Evolutionary conservation across 35 echinoderm and acorn worm genomes (phyloP), one percentile per base, ranked within the genome.

Genomic region (Hemicentrotus pulcherrimus): DNA sequence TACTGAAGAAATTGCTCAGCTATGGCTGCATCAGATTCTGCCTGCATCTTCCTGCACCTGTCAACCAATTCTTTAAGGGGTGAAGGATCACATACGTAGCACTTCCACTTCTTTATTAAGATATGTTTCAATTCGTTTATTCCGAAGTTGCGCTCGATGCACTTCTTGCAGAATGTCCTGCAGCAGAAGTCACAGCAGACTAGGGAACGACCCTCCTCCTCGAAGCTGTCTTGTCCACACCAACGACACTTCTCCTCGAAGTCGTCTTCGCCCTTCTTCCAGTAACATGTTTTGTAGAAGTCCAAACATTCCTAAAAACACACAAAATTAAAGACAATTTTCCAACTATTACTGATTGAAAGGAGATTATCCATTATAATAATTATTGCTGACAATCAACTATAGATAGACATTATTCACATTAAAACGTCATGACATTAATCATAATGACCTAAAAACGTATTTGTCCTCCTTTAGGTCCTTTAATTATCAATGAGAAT

Each of bases 161-260:
- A 99, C 32, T 71, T 65, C 86, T 96, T 97, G 93, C 98, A 99
- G 91, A 99, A 99, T 46, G 97, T 95, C 46, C 95, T 97, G 0
- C 94, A 47, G 58, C 98, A 99, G 46, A 94, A 95, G 58, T 98
- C 97, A 86, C 98, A 99, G 55, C 98, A 99, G 6, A 97, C 94
- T 30, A 99, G 95, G 47, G 97, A 98, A 41, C 98, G n/a, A n/a
- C n/a, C n/a, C n/a, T n/a, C n/a, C n/a, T n/a, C n/a, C n/a, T n/a
- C n/a, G n/a, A n/a, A n/a, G n/a, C n/a, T 97, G 0, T 97, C 98
- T 46, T 99, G 97, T 1, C 96, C 98, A 95, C 98, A 99, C 98
- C 97, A 98, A 59, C 94, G 95, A 46, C 98, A 99, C 88, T 99
- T 95, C 61, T 99, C 98, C 47, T 99, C 98, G 4, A 95, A 94